Percentiles rank a stretch among this genome's conserved stretches.
Evolutionary conservation across 2,113 vertebrate species (phyloP).

Genomic region (Gambusia holbrooki): DNA sequence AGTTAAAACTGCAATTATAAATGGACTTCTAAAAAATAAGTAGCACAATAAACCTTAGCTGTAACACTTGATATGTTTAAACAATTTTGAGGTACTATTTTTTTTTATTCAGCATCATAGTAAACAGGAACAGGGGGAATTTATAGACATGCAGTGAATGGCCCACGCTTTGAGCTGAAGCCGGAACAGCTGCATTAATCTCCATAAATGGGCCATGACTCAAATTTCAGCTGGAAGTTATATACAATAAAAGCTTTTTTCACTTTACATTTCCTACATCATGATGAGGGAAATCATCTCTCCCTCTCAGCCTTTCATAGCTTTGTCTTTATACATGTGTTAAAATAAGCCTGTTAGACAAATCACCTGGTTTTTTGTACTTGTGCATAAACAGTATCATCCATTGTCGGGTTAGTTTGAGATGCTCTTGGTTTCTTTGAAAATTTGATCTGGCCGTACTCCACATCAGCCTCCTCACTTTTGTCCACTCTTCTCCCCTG

Average conservation of each 20-base stretch:
- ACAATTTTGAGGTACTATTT: not conserved
- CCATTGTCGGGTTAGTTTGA: not conserved
- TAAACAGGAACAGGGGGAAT: not conserved
- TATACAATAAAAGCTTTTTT: fast-evolving
- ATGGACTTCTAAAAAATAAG: not conserved
- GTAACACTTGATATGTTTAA: not conserved
- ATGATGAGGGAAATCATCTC: not conserved
- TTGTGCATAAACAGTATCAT: conserved; percentile 55
- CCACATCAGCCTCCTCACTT: conserved; percentile 32
- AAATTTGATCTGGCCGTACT: conserved; percentile 65
- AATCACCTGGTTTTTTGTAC: conserved; percentile 38
- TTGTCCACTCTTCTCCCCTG: not conserved
- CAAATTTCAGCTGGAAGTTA: not conserved
- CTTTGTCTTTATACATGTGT: not conserved
- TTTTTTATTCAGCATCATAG: not conserved
- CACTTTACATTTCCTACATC: not conserved
- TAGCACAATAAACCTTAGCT: not conserved
- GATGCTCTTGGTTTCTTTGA: conserved; percentile 4
- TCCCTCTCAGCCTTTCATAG: not conserved
- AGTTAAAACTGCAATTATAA: not conserved
- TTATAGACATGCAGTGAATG: not conserved
- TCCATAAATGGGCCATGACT: not conserved
- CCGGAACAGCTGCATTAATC: not conserved
- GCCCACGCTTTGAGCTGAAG: not conserved
- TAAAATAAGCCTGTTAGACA: not conserved